Evolutionary conservation across 2,113 vertebrate genomes (phyloP), one percentile per base, ranked within the genome.

Genomic region (Sorex fumeus): DNA sequence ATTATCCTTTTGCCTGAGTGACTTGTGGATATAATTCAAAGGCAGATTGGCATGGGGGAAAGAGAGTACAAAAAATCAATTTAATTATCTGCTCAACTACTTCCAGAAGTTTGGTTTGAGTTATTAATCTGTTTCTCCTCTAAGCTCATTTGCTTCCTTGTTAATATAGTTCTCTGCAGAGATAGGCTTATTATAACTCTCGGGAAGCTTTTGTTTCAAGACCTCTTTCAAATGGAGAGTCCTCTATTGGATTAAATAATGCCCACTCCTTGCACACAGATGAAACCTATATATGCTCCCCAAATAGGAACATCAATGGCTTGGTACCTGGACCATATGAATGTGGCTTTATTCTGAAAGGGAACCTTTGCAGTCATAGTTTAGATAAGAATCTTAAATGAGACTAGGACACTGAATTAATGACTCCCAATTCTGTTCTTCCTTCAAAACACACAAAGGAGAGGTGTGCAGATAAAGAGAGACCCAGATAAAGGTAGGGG

Each of bases 1-100:
- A 45, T 84, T 34, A 84, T 94, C 21, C 2, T 70, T 64, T 27
- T 87, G 36, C 27, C 13, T 57, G 62, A 25, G 1, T 76, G 10
- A 81, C 67, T 71, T 66, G 13, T n/a, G 66, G 83, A 71, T 25
- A 72, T 36, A 91, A 87, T 45, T 70, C 71, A 53, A 36, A 84
- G 32, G 19, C 50, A 71, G 10, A n/a, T 27, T 83, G 15, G 13
- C 79, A 79, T 23, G n/a, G 19, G 11, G 0, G 2, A 74, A 71
- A 36, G 8, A 84, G 1, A 16, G 53, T n/a, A 53, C 28, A 93
- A 60, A 50, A 84, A 57, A 8, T 6, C 5, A 21, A 30, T 62
- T 75, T 69, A 90, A 93, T 82, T 45, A 57, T 18, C 30, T 87
- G 19, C 9, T 74, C n/a, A 69, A 32, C 27, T 84, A 30, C 15